Percentiles rank a stretch among this genome's conserved stretches.
Evolutionary conservation across 2,797 vertebrate species (phyloP).

Genomic region (Anguilla marmorata): DNA sequence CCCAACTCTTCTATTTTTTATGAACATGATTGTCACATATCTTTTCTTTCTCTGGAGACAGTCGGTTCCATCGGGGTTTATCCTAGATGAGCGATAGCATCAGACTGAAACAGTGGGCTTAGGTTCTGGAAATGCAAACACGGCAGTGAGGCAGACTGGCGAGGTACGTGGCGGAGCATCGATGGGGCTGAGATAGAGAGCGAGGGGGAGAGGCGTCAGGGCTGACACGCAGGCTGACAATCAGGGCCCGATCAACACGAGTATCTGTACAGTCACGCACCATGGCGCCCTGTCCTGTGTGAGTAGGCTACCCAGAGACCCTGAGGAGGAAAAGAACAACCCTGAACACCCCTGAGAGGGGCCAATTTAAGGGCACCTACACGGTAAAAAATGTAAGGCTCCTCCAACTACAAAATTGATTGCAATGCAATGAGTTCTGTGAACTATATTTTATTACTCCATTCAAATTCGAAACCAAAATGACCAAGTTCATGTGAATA

Average conservation of each 20-base stretch:
- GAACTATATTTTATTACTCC: too few relatives aligned
- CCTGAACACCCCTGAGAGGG: background rate
- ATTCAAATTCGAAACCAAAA: too few relatives aligned
- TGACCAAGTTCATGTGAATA: too few relatives aligned
- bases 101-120: constrained; percentile 45
- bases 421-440: too few relatives aligned
- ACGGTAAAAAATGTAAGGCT: background rate
- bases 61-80: constrained; percentile 35
- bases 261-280: constrained; percentile 54
- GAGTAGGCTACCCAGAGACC: background rate
- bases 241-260: constrained; percentile 59
- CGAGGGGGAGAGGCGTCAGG: constrained; percentile 53
- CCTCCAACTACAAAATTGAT: too few relatives aligned
- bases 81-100: constrained; percentile 45
- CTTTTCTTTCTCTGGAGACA: constrained; percentile 42
- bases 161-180: constrained; percentile 31
- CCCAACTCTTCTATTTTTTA: constrained; percentile 17
- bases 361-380: background rate
- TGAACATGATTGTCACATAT: constrained; percentile 39
- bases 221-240: constrained; percentile 71
- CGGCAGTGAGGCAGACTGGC: constrained; percentile 31
- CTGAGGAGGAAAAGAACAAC: background rate
- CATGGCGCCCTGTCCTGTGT: constrained; percentile 13
- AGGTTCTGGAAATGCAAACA: constrained; percentile 48
- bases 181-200: constrained; percentile 40